A percentile compares a stretch with the other conserved stretches of the same genome.
Conservation (phyloP, 2,113 vertebrate genomes). For the Onychostruthus taczanowskii region DNA sequence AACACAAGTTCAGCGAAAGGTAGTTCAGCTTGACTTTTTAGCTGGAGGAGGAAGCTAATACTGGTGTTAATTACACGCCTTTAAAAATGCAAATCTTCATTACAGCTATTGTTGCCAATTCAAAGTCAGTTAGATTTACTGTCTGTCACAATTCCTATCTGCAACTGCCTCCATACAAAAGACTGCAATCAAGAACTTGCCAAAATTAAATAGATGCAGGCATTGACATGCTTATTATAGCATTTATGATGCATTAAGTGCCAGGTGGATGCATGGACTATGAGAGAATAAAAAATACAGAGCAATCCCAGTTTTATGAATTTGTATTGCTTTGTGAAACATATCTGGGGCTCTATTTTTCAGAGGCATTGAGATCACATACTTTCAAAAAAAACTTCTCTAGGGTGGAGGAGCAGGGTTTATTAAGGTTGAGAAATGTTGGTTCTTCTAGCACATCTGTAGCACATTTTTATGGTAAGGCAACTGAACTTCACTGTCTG, state of each 20-base stretch:
- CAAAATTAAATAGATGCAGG: constrained; percentile 43
- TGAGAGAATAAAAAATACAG: constrained; percentile 50
- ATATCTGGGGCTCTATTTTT: not conserved
- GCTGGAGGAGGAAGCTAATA: constrained; percentile 22
- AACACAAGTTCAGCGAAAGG: not conserved
- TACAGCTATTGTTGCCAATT: constrained; percentile 43
- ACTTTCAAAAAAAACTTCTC: constrained; percentile 4
- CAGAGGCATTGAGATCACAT: not conserved
- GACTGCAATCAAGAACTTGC: constrained; percentile 52
- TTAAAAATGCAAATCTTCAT: constrained; percentile 51
- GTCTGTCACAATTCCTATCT: constrained; percentile 47
- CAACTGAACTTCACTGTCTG: not conserved
- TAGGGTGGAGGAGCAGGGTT: not conserved
- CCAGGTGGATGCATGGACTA: constrained; percentile 30
- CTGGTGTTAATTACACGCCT: constrained; percentile 34
- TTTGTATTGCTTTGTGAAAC: constrained; percentile 34
- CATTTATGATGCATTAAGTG: constrained; percentile 46
- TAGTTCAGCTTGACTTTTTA: constrained; percentile 16
- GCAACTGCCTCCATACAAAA: constrained; percentile 29
- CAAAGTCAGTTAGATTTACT: constrained; percentile 37
- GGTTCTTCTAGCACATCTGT: not conserved
- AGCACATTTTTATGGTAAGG: not conserved
- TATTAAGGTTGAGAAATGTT: not conserved
- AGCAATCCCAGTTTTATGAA: constrained; percentile 3
- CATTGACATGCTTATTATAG: constrained; percentile 33